These are phyloP conservation scores for Percina caprodes DNA, from an alignment of 2,113 vertebrate species.

Conservation along the genomic window DNA sequence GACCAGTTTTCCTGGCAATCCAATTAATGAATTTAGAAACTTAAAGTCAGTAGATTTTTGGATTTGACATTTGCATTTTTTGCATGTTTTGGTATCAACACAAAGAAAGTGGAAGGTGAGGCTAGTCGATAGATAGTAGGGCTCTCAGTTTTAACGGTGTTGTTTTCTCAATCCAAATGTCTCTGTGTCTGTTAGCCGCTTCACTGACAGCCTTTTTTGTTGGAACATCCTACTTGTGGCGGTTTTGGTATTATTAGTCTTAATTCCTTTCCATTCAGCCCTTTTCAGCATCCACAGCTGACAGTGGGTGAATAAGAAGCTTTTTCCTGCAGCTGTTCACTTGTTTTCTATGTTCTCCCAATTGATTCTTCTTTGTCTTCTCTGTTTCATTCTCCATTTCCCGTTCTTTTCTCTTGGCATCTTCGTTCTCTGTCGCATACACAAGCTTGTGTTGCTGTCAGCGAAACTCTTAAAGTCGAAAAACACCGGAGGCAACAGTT, in stretches of 20 bases:
- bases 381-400: conserved; percentile 40
- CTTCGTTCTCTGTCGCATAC: neutral
- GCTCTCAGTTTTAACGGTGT: neutral
- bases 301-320: conserved; percentile 44
- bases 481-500: conserved; percentile 22
- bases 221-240: conserved; percentile 40
- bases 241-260: conserved; percentile 56
- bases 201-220: conserved; percentile 35
- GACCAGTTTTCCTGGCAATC: neutral
- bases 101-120: too few relatives aligned
- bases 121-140: too few relatives aligned
- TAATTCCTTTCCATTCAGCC: conserved; percentile 44
- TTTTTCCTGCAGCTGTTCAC: conserved; percentile 68
- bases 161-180: neutral
- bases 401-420: neutral
- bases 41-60: too few relatives aligned
- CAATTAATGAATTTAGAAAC: neutral
- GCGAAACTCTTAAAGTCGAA: conserved; percentile 8
- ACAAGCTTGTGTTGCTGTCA: conserved; percentile 6
- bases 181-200: neutral
- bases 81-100: too few relatives aligned
- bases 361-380: neutral
- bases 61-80: too few relatives aligned
- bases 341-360: conserved; percentile 21
- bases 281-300: conserved; percentile 22